Percentiles rank a stretch among this genome's conserved stretches.
Conservation (phyloP, 2,888 invertebrate genomes). For the Matsumyia berberina region DNA sequence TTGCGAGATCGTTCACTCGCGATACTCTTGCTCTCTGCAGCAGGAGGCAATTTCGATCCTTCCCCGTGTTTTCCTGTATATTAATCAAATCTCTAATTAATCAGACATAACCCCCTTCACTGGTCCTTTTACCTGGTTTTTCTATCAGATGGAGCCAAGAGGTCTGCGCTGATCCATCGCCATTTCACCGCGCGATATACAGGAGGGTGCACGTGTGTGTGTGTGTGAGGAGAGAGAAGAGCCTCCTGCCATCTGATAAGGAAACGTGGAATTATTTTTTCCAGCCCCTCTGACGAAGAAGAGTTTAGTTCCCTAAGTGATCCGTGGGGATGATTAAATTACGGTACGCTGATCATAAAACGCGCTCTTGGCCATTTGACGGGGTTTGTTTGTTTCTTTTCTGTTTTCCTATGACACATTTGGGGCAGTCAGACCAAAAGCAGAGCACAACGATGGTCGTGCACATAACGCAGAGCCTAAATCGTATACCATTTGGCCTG, state of each 20-base stretch:
- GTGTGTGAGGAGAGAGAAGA: conserved; percentile 34
- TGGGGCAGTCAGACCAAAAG: conserved; percentile 35
- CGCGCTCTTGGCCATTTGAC: conserved; percentile 29
- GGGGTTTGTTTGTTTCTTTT: not conserved
- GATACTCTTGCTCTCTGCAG: conserved; percentile 32
- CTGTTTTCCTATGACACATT: conserved; percentile 63
- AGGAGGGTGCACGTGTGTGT: conserved; percentile 6
- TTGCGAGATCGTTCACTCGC: conserved; percentile 60
- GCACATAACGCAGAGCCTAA: conserved; percentile 42
- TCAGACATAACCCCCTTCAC: conserved; percentile 72
- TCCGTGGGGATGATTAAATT: conserved; percentile 67
- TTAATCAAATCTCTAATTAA: conserved; percentile 77
- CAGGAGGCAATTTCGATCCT: conserved; percentile 63
- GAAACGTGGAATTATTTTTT: conserved; percentile 70
- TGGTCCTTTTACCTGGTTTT: conserved; percentile 38
- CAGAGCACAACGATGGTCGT: conserved; percentile 42
- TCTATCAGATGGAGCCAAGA: conserved; percentile 75
- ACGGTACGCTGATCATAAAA: conserved; percentile 59
- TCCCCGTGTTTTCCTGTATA: conserved; percentile 67
- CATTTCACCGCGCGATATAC: conserved; percentile 6
- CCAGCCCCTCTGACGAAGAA: conserved; percentile 43
- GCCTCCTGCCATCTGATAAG: conserved; percentile 68
- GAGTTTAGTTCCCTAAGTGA: conserved; percentile 43
- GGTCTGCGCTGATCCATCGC: conserved; percentile 69
- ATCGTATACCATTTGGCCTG: conserved; percentile 42